These are phyloP conservation scores for Archilochus colubris DNA, from an alignment of 2,113 vertebrate species.

Conservation along the genomic window DNA sequence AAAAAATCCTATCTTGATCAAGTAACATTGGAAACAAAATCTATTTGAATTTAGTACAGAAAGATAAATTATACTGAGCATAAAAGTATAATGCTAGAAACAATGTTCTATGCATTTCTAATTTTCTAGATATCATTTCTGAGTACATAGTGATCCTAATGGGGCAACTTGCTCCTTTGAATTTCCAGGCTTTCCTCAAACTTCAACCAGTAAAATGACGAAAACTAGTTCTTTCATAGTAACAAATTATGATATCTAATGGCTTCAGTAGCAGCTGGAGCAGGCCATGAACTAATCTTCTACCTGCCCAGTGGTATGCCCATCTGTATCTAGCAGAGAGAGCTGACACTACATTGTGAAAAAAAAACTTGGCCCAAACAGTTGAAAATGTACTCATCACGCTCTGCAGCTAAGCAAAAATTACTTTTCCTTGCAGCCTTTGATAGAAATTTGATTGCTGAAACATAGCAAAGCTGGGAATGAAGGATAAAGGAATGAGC, in stretches of 20 bases:
- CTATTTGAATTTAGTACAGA: neutral
- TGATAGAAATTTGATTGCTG: neutral
- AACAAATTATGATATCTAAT: neutral
- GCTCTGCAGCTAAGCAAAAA: neutral
- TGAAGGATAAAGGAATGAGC: neutral
- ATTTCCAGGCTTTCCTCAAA: neutral
- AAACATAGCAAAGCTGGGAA: neutral
- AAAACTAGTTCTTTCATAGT: neutral
- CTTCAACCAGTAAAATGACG: neutral
- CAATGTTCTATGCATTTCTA: neutral
- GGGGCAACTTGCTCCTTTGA: neutral
- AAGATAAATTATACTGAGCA: neutral
- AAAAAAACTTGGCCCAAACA: neutral
- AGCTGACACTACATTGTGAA: neutral
- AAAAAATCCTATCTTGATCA: neutral
- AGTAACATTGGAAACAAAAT: neutral
- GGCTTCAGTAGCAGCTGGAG: neutral
- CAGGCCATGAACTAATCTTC: neutral
- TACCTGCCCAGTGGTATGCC: neutral
- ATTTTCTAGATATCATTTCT: neutral
- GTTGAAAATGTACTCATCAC: neutral
- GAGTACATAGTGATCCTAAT: neutral
- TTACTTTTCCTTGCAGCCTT: neutral
- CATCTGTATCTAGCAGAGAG: neutral
- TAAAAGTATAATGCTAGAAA: no score